Conservation (phyloP, 2,888 invertebrate species). For the Drosophila nr. perissopoda region DNA sequence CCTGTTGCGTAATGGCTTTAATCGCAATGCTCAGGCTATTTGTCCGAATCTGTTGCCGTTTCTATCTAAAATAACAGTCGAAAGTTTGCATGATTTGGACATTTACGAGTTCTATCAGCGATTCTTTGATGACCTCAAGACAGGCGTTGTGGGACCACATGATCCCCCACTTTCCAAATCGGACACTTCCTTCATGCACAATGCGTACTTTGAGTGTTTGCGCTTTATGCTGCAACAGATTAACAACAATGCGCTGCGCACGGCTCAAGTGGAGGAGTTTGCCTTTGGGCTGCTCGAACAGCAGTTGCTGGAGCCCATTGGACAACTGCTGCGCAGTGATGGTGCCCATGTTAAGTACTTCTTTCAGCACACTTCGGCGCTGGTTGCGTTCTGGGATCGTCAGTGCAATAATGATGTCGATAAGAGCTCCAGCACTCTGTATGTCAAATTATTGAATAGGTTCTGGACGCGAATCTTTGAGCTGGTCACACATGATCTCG, state of each 20-base stretch:
- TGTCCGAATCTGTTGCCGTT: conserved; percentile 91
- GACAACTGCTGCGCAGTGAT: conserved; percentile 85
- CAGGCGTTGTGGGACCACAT: conserved; percentile 87
- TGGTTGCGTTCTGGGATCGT: conserved; percentile 87
- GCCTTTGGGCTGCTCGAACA: conserved; percentile 64
- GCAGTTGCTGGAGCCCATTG: conserved; percentile 84
- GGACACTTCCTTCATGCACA: conserved; percentile 89
- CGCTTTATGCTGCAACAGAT: conserved; percentile 87
- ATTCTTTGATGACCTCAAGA: conserved; percentile 89
- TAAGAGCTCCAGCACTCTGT: conserved; percentile 68
- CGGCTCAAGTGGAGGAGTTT: conserved; percentile 45
- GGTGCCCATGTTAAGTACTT: conserved; percentile 82
- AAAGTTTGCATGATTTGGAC: conserved; percentile 62
- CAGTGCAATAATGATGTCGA: conserved; percentile 52
- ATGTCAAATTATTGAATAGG: conserved; percentile 63
- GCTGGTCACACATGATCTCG: conserved; percentile 64
- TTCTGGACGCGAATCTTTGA: conserved; percentile 82
- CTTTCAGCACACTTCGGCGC: conserved; percentile 85
- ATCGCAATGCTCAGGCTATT: conserved; percentile 90
- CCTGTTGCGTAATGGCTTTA: conserved; percentile 89
- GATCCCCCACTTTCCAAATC: conserved; percentile 86
- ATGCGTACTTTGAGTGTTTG: conserved; percentile 91
- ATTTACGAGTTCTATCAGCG: conserved; percentile 87
- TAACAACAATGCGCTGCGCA: conserved; percentile 76
- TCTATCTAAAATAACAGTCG: conserved; percentile 87